Conservation (phyloP, 2,113 vertebrate genomes). For the Callopanchax toddi region DNA sequence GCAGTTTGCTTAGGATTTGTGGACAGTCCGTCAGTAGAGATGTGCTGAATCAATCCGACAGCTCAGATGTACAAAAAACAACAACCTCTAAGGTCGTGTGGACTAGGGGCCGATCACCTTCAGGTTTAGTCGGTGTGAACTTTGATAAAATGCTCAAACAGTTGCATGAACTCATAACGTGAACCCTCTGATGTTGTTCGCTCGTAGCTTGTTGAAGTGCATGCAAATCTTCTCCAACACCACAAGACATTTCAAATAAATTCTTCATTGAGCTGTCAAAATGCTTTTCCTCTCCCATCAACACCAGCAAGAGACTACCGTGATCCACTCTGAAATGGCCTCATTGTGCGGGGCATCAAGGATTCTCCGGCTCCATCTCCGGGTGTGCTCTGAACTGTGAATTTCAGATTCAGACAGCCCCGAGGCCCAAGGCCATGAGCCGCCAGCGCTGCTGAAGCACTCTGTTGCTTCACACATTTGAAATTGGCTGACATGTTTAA, state of each 20-base stretch:
- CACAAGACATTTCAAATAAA: constrained; percentile 79
- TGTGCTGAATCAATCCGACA: constrained; percentile 55
- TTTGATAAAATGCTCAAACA: constrained; percentile 37
- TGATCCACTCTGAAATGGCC: constrained; percentile 75
- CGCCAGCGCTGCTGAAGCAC: constrained; percentile 65
- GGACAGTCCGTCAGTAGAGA: constrained; percentile 50
- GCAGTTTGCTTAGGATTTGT: constrained; percentile 34
- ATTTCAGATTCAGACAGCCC: constrained; percentile 74
- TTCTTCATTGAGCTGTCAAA: constrained; percentile 81
- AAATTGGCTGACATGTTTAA: constrained; percentile 77
- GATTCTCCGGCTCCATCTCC: constrained; percentile 64
- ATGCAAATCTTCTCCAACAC: constrained; percentile 71
- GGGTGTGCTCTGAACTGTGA: constrained; percentile 78
- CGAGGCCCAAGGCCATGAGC: constrained; percentile 70
- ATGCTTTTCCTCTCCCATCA: constrained; percentile 74
- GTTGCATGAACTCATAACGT: constrained; percentile 33
- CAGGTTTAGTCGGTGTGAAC: constrained; percentile 13
- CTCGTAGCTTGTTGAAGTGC: constrained; percentile 59
- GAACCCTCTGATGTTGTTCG: constrained; percentile 35
- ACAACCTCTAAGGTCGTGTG: constrained; percentile 24
- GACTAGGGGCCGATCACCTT: constrained; percentile 40
- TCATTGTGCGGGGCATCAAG: constrained; percentile 71
- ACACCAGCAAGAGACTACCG: constrained; percentile 65
- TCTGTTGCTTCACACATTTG: constrained; percentile 75
- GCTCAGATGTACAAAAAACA: constrained; percentile 29